phyloP scores from a whole-genome alignment of 2,113 vertebrate genomes.

The Mirza zaza region DNA sequence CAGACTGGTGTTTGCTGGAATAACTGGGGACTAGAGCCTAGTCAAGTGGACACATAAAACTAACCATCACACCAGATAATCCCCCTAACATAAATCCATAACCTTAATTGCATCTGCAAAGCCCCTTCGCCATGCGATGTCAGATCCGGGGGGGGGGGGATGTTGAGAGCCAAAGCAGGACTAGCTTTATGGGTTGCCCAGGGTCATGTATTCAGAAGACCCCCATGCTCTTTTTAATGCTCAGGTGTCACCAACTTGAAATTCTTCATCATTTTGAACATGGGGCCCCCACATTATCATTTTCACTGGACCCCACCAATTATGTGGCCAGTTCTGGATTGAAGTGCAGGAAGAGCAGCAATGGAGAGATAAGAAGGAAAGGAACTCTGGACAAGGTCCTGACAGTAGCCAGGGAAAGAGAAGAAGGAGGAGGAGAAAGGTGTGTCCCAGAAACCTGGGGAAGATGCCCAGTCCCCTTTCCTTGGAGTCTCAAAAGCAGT shows the following conservation, averaged over 20 bases:
- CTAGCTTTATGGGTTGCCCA: accelerated
- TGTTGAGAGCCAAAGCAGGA: not conserved
- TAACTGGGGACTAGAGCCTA: accelerated
- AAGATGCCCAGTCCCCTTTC: accelerated
- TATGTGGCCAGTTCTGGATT: not conserved
- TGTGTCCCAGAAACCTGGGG: not conserved
- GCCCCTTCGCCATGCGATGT: not conserved
- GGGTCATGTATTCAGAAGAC: not conserved
- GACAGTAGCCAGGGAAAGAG: too few species aligned
- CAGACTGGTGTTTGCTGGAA: not conserved
- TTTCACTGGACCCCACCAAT: not conserved
- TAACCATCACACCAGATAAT: not conserved
- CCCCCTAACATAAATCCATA: not conserved
- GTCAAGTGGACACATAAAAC: not conserved
- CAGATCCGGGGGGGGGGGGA: not conserved
- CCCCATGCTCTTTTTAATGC: not conserved
- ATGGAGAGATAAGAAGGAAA: not conserved
- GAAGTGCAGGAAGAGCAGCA: not conserved
- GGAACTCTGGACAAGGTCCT: too few species aligned
- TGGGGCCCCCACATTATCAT: not conserved
- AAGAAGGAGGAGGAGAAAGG: too few species aligned
- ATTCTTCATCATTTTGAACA: not conserved
- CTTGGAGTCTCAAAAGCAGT: not conserved
- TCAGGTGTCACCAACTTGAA: not conserved
- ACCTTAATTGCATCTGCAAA: too few species aligned